These are phyloP conservation scores for Drosophila mulleri DNA, from an alignment of 2,888 invertebrate species.

Conservation along the genomic window DNA sequence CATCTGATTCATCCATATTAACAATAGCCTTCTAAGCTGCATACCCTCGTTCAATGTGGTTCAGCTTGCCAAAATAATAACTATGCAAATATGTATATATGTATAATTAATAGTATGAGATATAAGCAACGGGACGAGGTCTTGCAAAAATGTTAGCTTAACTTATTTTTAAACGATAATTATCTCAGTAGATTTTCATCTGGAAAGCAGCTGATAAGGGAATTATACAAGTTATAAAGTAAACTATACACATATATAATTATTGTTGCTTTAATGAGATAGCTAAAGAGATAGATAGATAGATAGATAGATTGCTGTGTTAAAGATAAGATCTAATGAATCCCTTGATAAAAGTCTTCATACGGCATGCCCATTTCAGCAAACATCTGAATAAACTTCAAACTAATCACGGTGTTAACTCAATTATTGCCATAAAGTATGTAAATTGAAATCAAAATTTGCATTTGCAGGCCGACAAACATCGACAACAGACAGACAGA, in stretches of 20 bases:
- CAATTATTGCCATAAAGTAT: conserved; percentile 17
- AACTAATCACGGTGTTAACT: conserved; percentile 2
- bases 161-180: neutral
- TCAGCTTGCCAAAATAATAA: neutral
- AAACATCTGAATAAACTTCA: conserved; percentile 1
- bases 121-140: neutral
- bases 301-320: neutral
- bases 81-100: neutral
- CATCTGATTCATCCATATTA: too few relatives aligned
- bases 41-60: too few relatives aligned
- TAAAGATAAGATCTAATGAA: conserved; percentile 1
- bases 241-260: neutral
- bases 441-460: conserved; percentile 6
- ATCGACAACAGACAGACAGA: conserved; percentile 4
- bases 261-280: neutral
- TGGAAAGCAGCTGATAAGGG: neutral
- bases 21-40: too few relatives aligned
- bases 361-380: neutral
- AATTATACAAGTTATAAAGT: neutral
- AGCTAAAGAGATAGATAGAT: neutral
- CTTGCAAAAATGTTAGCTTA: neutral
- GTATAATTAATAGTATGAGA: neutral
- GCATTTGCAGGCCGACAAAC: conserved; percentile 42
- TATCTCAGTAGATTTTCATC: neutral
- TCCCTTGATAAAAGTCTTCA: neutral